Conservation (phyloP, 2,888 invertebrate genomes). For the Seira sanloemensis region DNA sequence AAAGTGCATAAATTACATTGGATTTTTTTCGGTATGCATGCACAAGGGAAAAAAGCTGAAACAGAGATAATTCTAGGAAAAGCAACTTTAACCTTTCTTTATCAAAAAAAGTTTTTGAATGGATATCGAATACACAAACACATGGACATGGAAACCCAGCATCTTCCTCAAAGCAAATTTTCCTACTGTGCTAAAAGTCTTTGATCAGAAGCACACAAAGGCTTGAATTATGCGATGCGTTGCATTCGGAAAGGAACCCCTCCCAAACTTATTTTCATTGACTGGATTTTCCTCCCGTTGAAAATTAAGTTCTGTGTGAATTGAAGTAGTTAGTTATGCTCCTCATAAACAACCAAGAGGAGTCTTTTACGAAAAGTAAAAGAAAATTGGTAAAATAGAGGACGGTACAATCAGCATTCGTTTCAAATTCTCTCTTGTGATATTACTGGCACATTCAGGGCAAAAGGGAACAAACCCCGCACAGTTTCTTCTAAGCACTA, state of each 20-base stretch:
- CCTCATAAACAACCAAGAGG: not conserved
- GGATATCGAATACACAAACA: too few species aligned
- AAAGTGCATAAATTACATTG: too few species aligned
- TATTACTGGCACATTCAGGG: not conserved
- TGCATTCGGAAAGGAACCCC: too few species aligned
- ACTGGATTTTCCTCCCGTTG: not conserved
- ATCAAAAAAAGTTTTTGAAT: too few species aligned
- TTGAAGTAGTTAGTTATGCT: conserved; percentile 1
- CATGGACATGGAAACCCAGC: too few species aligned
- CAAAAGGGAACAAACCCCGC: conserved; percentile 1
- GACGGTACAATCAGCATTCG: not conserved
- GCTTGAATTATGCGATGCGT: not conserved
- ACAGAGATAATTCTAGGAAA: too few species aligned
- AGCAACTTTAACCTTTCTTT: too few species aligned
- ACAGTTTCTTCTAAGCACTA: not conserved
- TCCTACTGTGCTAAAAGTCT: too few species aligned
- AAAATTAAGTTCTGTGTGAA: not conserved
- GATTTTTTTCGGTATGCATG: too few species aligned
- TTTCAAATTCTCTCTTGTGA: not conserved
- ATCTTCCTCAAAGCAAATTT: too few species aligned
- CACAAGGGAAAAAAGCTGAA: too few species aligned
- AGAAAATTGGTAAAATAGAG: not conserved
- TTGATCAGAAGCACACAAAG: not conserved
- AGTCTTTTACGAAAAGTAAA: not conserved
- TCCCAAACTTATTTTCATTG: conserved; percentile 1